Evolutionary conservation across 23 tunicate genomes (phyloP).

Genomic region (Ascidia mentula): DNA sequence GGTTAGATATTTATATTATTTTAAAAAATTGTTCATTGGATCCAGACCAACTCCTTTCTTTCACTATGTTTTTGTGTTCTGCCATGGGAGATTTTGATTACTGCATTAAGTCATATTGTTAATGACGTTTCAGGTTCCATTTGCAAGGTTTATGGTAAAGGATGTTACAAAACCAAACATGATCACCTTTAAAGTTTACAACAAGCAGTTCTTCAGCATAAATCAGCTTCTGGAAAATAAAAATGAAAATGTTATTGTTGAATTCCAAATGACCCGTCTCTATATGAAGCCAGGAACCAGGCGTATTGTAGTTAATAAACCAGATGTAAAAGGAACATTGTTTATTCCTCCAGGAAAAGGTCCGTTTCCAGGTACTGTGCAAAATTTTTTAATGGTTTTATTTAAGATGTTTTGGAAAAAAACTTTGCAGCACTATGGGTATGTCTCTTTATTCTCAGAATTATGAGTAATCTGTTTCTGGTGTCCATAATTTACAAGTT

Average conservation of each 20-base stretch:
- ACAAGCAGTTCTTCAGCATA: not conserved
- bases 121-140: conserved; percentile 8
- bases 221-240: not conserved
- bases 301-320: not conserved
- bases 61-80: not conserved
- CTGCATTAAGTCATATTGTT: no score
- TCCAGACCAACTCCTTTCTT: not conserved
- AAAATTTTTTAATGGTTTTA: no score
- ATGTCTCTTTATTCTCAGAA: no score
- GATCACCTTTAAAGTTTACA: not conserved
- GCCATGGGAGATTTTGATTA: no score
- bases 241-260: not conserved
- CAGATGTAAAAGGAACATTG: conserved; percentile 32
- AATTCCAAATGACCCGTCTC: not conserved
- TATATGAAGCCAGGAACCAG: conserved; percentile 8
- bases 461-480: no score
- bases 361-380: conserved; percentile 62
- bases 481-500: not conserved
- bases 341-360: conserved; percentile 52
- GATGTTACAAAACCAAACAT: conserved; percentile 45
- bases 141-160: conserved; percentile 20
- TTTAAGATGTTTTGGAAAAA: no score
- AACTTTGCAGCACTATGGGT: no score
- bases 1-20: not conserved
- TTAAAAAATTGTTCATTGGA: not conserved